These are phyloP conservation scores for Euthynnus affinis DNA, from an alignment of 2,797 vertebrate genomes.

Conservation along the genomic window DNA sequence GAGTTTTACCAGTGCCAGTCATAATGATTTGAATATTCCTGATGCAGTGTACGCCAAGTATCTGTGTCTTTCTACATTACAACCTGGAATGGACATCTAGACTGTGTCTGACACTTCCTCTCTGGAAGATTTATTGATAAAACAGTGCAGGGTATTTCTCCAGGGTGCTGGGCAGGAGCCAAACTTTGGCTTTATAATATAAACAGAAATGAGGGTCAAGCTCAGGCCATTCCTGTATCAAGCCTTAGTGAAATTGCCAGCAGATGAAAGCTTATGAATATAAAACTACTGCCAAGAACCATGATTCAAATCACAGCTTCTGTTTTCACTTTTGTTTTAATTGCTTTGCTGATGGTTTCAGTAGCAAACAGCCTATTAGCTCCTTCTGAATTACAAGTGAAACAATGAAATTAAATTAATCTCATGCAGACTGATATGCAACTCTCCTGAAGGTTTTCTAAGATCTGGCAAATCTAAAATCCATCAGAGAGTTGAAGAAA, in stretches of 20 bases:
- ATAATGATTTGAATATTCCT: slow-evolving; percentile 13
- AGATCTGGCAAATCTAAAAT: slow-evolving; percentile 25
- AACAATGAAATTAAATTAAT: slow-evolving; percentile 22
- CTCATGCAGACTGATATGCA: neutral
- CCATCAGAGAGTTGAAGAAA: slow-evolving; percentile 8
- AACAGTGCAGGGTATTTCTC: slow-evolving; percentile 59
- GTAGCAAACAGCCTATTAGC: slow-evolving; percentile 3
- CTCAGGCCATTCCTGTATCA: slow-evolving; percentile 43
- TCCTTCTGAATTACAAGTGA: slow-evolving; percentile 18
- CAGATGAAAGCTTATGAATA: slow-evolving; percentile 64
- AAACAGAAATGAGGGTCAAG: slow-evolving; percentile 66
- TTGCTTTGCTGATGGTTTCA: slow-evolving; percentile 42
- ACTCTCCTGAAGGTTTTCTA: neutral
- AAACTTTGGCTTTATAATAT: slow-evolving; percentile 43
- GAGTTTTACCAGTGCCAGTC: neutral
- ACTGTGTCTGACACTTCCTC: slow-evolving; percentile 32
- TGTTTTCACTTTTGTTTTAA: slow-evolving; percentile 45
- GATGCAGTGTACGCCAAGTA: neutral
- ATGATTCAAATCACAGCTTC: slow-evolving; percentile 48
- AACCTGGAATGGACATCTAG: slow-evolving; percentile 4
- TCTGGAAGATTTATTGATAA: slow-evolving; percentile 53
- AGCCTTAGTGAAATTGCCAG: slow-evolving; percentile 49
- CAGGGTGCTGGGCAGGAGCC: slow-evolving; percentile 46
- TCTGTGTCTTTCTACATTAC: slow-evolving; percentile 9
- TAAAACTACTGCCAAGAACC: slow-evolving; percentile 49